phyloP scores from a whole-genome alignment of 2,888 invertebrate genomes.

The Eutolmus rufibarbis region DNA sequence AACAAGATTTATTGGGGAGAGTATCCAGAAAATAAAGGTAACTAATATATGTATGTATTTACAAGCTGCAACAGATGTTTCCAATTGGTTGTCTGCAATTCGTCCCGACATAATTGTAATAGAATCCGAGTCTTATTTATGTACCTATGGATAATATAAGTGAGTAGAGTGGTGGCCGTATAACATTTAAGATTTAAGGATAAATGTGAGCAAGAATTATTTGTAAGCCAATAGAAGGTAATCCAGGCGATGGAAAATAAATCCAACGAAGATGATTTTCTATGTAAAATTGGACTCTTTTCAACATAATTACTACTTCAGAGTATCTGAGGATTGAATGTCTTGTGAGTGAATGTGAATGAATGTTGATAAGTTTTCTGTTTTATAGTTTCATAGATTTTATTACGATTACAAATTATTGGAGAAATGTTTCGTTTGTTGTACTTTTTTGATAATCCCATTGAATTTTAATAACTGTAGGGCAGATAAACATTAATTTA shows the following conservation, averaged over 20 bases:
- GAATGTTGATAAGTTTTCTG: constrained; percentile 9
- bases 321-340: neutral
- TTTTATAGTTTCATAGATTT: constrained; percentile 23
- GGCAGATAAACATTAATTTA: constrained; percentile 24
- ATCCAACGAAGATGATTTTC: constrained; percentile 16
- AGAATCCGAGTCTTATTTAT: constrained; percentile 24
- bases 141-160: constrained; percentile 21
- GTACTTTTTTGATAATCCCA: constrained; percentile 34
- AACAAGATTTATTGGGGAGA: neutral
- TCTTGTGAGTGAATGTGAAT: neutral
- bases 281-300: neutral
- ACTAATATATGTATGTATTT: constrained; percentile 21
- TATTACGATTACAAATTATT: constrained; percentile 24
- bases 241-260: neutral
- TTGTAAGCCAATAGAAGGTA: neutral
- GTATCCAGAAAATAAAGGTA: neutral
- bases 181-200: constrained; percentile 3
- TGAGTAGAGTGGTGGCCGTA: neutral
- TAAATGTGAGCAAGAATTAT: constrained; percentile 26
- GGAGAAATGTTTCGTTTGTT: constrained; percentile 21
- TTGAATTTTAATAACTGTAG: constrained; percentile 31
- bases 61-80: constrained; percentile 6
- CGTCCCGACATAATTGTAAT: constrained; percentile 27
- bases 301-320: neutral
- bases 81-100: constrained; percentile 24